A percentile compares a stretch with the other conserved stretches of the same genome.
These are phyloP conservation scores for Phortica magna DNA, from an alignment of 2,888 invertebrate species.

Conservation along the genomic window DNA sequence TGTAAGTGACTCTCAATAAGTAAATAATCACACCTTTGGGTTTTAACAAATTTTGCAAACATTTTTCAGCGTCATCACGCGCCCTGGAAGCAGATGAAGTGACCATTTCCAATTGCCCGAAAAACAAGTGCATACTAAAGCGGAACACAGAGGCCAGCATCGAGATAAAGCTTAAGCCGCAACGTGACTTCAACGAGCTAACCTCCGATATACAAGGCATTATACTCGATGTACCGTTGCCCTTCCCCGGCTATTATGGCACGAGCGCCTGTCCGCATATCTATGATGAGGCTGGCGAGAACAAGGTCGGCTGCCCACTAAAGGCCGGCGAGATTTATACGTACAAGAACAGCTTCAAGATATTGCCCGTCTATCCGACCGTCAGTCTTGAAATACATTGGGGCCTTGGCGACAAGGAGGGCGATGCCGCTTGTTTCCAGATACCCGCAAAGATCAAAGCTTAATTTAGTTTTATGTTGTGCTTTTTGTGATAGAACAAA, in stretches of 20 bases:
- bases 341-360: slow-evolving; percentile 83
- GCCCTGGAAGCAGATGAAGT: slow-evolving; percentile 79
- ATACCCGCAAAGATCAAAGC: slow-evolving; percentile 83
- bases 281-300: slow-evolving; percentile 81
- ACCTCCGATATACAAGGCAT: slow-evolving; percentile 82
- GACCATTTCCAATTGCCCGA: slow-evolving; percentile 82
- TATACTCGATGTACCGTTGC: slow-evolving; percentile 82
- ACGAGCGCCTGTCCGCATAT: slow-evolving; percentile 84
- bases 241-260: slow-evolving; percentile 88
- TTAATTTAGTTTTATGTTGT: slow-evolving; percentile 41
- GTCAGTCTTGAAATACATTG: slow-evolving; percentile 82
- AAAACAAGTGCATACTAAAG: slow-evolving; percentile 83
- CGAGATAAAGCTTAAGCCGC: slow-evolving; percentile 81
- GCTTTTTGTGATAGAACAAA: slow-evolving; percentile 20
- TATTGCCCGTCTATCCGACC: slow-evolving; percentile 80
- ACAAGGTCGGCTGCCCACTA: slow-evolving; percentile 83
- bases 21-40: not conserved
- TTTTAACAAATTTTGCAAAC: not conserved
- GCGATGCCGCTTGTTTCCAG: slow-evolving; percentile 83
- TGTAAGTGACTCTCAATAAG: slow-evolving; percentile 55
- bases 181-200: slow-evolving; percentile 79
- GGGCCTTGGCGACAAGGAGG: slow-evolving; percentile 79
- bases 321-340: slow-evolving; percentile 83
- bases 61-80: slow-evolving; percentile 77
- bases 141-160: slow-evolving; percentile 81